phyloP scores from a whole-genome alignment of 1,140 invertebrate genomes.

The Bombus polaris region DNA sequence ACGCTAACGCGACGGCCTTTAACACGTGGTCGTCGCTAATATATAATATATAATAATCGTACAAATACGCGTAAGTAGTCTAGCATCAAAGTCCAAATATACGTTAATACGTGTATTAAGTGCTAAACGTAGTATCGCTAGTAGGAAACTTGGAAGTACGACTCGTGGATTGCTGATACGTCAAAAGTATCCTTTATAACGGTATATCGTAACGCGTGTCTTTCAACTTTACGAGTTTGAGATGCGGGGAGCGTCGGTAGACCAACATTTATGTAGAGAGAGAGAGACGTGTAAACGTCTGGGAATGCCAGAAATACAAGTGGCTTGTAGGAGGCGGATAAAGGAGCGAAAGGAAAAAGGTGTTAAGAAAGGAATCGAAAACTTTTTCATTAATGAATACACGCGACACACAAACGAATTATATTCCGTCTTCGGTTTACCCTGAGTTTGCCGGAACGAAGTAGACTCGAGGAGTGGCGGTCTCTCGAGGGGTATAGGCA shows the following conservation, averaged over 20 bases:
- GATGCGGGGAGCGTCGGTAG: neutral
- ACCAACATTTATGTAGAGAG: neutral
- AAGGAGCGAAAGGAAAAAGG: neutral
- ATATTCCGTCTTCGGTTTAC: constrained; percentile 31
- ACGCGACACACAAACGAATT: constrained; percentile 42
- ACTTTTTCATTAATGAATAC: constrained; percentile 46
- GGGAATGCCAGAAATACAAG: neutral
- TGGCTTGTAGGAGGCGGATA: constrained; percentile 9
- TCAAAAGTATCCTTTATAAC: neutral
- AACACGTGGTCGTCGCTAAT: too few relatives aligned
- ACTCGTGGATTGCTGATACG: neutral
- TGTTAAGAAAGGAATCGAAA: constrained; percentile 10
- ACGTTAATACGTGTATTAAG: too few relatives aligned
- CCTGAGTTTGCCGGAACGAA: constrained; percentile 55
- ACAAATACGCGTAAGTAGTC: too few relatives aligned
- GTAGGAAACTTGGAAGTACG: neutral
- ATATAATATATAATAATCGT: too few relatives aligned
- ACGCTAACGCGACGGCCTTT: too few relatives aligned
- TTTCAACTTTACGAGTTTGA: neutral
- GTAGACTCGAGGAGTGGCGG: constrained; percentile 54
- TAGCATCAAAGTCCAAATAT: too few relatives aligned
- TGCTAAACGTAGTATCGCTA: too few relatives aligned
- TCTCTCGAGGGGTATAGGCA: constrained; percentile 47
- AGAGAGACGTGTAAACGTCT: neutral
- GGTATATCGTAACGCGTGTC: neutral